phyloP scores from a whole-genome alignment of 2,888 invertebrate species.

The Leptarthrus brevirostris region DNA sequence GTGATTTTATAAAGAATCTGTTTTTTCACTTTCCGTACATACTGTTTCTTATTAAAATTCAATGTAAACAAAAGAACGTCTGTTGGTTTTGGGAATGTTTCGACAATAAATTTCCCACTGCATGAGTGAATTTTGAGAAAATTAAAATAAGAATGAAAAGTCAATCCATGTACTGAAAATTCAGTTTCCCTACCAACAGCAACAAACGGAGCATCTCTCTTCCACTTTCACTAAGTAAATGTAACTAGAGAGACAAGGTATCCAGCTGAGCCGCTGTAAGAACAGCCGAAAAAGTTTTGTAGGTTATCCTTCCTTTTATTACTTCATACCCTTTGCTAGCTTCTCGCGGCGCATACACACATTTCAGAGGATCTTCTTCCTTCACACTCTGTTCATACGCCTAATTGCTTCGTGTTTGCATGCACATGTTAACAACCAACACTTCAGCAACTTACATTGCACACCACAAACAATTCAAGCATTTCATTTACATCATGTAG shows the following conservation, averaged over 20 bases:
- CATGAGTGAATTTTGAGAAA: no score
- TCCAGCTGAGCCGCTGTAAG: slow-evolving; percentile 39
- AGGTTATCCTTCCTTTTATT: slow-evolving; percentile 44
- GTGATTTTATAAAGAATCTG: no score
- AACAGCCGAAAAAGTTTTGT: slow-evolving; percentile 34
- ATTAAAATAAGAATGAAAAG: no score
- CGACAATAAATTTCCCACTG: no score
- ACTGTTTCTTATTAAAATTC: no score
- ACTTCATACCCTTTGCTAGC: slow-evolving; percentile 39
- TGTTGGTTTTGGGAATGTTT: no score
- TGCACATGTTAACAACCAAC: slow-evolving; percentile 39
- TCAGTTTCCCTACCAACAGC: no score
- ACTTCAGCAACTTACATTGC: background rate
- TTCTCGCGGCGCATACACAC: slow-evolving; percentile 5
- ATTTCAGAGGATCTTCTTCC: slow-evolving; percentile 31
- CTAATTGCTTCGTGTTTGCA: slow-evolving; percentile 21
- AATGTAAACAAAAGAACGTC: no score
- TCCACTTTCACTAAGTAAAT: slow-evolving; percentile 20
- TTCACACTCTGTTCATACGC: slow-evolving; percentile 1
- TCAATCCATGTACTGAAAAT: no score
- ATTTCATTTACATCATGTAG: no score
- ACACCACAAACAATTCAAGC: background rate
- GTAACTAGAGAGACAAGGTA: background rate
- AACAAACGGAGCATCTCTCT: background rate
- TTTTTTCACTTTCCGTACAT: no score